Percentiles rank a stretch among this genome's conserved stretches.
Evolutionary conservation across 1,140 invertebrate species (phyloP).

Genomic region (Bombus breviceps): DNA sequence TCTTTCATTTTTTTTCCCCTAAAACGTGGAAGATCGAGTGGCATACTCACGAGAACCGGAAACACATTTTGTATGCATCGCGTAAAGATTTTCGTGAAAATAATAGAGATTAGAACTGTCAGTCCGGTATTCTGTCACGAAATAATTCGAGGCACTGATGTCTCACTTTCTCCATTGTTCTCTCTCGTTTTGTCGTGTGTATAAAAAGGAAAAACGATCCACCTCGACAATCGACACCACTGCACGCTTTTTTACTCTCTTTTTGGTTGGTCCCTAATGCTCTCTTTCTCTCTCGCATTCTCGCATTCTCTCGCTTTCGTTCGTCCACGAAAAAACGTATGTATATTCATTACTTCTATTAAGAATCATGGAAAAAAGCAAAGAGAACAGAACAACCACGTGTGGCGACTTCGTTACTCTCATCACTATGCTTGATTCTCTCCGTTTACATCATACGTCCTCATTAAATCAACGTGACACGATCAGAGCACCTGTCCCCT

Average conservation of each 20-base stretch:
- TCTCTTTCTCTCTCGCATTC: constrained; percentile 42
- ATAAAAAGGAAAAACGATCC: constrained; percentile 65
- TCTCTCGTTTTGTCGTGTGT: neutral
- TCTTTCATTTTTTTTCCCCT: neutral
- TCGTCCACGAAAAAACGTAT: constrained; percentile 45
- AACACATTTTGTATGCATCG: neutral
- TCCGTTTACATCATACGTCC: constrained; percentile 29
- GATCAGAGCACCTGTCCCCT: constrained; percentile 73
- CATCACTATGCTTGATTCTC: constrained; percentile 7
- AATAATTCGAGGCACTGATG: constrained; percentile 44
- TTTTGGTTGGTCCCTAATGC: constrained; percentile 75
- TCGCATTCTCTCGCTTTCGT: neutral
- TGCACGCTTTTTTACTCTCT: constrained; percentile 31
- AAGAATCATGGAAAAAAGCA: constrained; percentile 10
- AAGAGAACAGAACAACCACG: constrained; percentile 36
- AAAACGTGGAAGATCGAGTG: neutral
- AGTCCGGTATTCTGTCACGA: constrained; percentile 19
- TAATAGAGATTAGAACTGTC: constrained; percentile 11
- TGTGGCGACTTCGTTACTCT: neutral
- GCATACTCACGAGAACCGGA: neutral
- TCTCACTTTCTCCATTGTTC: neutral
- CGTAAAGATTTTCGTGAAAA: neutral
- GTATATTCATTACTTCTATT: constrained; percentile 15
- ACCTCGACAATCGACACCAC: constrained; percentile 66
- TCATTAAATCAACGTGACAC: constrained; percentile 40